These are phyloP conservation scores for Hystrix cristata DNA, from an alignment of 2,113 vertebrate species.

Conservation along the genomic window DNA sequence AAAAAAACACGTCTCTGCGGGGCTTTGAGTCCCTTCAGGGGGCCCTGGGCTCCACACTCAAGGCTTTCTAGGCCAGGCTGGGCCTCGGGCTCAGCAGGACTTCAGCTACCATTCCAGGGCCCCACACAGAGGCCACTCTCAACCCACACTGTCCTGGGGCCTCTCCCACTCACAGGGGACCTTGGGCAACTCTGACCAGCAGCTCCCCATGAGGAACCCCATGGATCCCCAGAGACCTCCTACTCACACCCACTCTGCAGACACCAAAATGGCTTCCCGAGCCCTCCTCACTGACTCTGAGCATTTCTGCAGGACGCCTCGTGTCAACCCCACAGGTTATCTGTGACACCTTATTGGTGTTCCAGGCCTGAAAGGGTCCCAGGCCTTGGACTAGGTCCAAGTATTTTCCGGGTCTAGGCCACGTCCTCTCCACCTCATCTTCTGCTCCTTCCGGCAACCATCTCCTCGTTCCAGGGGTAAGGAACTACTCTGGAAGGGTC, in stretches of 20 bases:
- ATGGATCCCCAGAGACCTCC: not conserved
- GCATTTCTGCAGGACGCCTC: not conserved
- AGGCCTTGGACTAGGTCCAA: too few relatives aligned
- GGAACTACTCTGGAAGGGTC: not conserved
- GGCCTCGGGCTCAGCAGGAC: not conserved
- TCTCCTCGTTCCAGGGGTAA: not conserved
- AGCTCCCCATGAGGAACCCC: not conserved
- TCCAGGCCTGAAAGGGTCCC: not conserved
- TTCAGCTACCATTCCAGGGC: not conserved
- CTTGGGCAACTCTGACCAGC: too few relatives aligned
- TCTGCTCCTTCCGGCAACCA: rapidly evolving
- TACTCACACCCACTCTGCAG: not conserved
- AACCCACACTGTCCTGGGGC: not conserved
- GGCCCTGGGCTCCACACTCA: not conserved
- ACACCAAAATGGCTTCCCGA: not conserved
- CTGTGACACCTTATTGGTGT: not conserved
- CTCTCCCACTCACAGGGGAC: not conserved
- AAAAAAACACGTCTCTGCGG: not conserved
- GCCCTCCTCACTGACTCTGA: not conserved
- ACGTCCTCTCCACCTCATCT: not conserved
- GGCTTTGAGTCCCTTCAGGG: too few relatives aligned
- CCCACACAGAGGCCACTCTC: not conserved
- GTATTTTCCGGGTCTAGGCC: not conserved
- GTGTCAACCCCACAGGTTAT: not conserved
- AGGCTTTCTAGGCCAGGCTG: not conserved